A percentile compares a stretch with the other conserved stretches of the same genome.
These are phyloP conservation scores for Galerucella pusilla DNA, from an alignment of 2,888 invertebrate genomes.

Conservation along the genomic window DNA sequence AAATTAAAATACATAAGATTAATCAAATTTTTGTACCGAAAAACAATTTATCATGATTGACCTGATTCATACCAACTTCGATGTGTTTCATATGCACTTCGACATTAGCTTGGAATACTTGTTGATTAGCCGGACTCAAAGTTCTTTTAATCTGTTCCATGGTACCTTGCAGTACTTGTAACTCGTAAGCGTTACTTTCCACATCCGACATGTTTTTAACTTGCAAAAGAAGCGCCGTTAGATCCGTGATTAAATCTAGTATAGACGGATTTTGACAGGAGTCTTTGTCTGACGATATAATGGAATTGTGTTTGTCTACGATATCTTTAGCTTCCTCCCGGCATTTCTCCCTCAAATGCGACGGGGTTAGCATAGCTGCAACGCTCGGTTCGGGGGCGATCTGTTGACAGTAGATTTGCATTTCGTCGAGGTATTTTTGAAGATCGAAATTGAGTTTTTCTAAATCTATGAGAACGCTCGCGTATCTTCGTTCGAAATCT, in stretches of 20 bases:
- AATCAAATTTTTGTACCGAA: conserved; percentile 19
- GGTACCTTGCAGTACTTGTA: conserved; percentile 88
- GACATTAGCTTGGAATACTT: conserved; percentile 86
- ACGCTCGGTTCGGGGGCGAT: conserved; percentile 88
- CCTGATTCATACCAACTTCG: conserved; percentile 74
- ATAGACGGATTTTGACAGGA: conserved; percentile 69
- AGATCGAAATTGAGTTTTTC: conserved; percentile 92
- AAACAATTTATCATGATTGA: no score
- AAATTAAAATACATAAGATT: no score
- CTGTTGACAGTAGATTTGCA: conserved; percentile 86
- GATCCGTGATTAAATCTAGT: conserved; percentile 83
- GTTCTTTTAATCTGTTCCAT: conserved; percentile 89
- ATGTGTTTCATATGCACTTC: conserved; percentile 93
- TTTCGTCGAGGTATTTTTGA: conserved; percentile 84
- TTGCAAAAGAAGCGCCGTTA: conserved; percentile 91
- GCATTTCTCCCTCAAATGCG: conserved; percentile 88
- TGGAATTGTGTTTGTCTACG: conserved; percentile 77
- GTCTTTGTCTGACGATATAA: conserved; percentile 70
- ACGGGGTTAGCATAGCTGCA: conserved; percentile 89
- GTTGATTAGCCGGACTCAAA: conserved; percentile 79
- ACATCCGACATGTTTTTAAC: conserved; percentile 83
- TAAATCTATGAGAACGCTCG: conserved; percentile 86
- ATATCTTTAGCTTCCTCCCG: conserved; percentile 85
- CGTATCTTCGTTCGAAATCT: conserved; percentile 93
- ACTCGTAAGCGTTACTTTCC: conserved; percentile 89